Percentiles rank a stretch among this genome's conserved stretches.
Evolutionary conservation across 2,797 vertebrate genomes (phyloP).

Genomic region (Argya squamiceps): DNA sequence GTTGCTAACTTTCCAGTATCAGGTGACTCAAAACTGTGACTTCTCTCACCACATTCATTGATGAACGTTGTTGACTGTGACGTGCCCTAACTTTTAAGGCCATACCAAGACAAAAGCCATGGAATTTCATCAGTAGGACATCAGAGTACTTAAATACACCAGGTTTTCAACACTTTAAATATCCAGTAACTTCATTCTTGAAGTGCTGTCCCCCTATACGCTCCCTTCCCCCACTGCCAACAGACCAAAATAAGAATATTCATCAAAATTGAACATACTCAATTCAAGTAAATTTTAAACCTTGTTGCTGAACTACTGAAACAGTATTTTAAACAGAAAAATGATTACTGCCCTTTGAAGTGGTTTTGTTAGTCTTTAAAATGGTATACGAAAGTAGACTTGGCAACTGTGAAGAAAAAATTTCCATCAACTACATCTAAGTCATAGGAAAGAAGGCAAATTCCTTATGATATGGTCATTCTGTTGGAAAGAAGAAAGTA

Average conservation of each 20-base stretch:
- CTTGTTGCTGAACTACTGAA: not conserved
- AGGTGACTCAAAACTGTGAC: not conserved
- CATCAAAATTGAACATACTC: not conserved
- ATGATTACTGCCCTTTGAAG: not conserved
- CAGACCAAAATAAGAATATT: not conserved
- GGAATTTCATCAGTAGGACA: not conserved
- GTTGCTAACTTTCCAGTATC: not conserved
- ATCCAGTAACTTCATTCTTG: not conserved
- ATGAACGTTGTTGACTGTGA: not conserved
- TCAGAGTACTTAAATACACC: not conserved
- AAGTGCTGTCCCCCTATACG: fast-evolving
- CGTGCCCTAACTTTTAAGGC: not conserved
- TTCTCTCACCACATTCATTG: not conserved
- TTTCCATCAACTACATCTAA: not conserved
- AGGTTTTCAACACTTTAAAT: not conserved
- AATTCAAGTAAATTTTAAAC: not conserved
- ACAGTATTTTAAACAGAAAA: not conserved
- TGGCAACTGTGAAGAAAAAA: slow-evolving; percentile 28
- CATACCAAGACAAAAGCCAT: not conserved
- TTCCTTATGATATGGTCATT: not conserved
- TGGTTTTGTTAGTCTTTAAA: not conserved
- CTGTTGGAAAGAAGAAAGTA: slow-evolving; percentile 52
- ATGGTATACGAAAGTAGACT: not conserved
- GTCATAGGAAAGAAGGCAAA: not conserved
- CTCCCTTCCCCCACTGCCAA: not conserved